Evolutionary conservation across 1,140 invertebrate species (phyloP).

Genomic region (Frieseomelitta varia): DNA sequence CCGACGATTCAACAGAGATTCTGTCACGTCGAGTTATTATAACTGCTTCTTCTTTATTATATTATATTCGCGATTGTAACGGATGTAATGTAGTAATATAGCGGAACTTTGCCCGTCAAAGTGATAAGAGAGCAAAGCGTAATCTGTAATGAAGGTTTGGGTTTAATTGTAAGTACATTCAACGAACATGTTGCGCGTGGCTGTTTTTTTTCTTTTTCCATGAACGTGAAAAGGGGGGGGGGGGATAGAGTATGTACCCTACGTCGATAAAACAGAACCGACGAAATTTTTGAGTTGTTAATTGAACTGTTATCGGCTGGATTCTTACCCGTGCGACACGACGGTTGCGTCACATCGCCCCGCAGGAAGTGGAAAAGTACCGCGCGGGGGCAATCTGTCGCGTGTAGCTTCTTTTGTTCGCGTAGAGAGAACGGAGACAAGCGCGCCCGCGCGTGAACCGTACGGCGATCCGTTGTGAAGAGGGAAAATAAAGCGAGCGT

Average conservation of each 20-base stretch:
- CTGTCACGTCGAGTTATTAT: background rate
- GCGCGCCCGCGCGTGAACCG: background rate
- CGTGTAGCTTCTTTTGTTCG: background rate
- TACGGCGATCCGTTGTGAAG: background rate
- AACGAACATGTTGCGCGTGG: no score
- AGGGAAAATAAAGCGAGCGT: background rate
- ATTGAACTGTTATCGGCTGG: background rate
- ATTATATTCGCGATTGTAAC: background rate
- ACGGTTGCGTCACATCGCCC: background rate
- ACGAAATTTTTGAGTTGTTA: background rate
- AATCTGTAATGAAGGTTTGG: background rate
- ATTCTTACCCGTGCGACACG: background rate
- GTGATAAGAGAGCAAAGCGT: background rate
- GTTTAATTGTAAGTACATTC: slow-evolving; percentile 1
- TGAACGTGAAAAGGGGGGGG: background rate
- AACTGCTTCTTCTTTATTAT: background rate
- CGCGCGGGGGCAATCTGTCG: background rate
- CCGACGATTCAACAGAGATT: background rate
- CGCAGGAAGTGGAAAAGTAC: background rate
- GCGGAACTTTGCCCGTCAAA: background rate
- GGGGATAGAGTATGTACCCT: background rate
- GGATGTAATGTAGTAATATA: slow-evolving; percentile 23
- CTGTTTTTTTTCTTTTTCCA: no score
- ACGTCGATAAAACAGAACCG: background rate
- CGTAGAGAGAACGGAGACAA: background rate